Base-by-base conservation (phyloP, 2,113 vertebrate genomes). In the Manacus vitellinus region DNA sequence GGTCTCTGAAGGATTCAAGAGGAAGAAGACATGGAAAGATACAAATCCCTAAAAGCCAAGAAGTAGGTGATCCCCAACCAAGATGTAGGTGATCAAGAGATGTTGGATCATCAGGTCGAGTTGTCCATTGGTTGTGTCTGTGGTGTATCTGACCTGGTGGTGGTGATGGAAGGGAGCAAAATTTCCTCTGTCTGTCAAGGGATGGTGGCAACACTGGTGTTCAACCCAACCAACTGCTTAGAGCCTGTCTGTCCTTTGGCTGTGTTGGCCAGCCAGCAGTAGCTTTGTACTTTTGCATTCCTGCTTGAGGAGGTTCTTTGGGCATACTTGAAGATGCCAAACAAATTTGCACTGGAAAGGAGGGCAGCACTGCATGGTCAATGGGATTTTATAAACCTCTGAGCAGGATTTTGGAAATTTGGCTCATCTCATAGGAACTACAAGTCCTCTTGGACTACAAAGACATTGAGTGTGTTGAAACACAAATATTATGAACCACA, bases 91-190 rank as follows among this genome's bases (percentile, higher is more conserved):
- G 51, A 30, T 54, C 49, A 54, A 70, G 39, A 65, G 28, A 21
- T 46, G 37, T 22, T 33, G 43, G 15, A n/a, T 16, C 2, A 0
- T 30, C 39, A 49, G 22, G 39, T 43, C 0, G 0, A 86, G 23
- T 17, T 54, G 19, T 39, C 27, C 8, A 2, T 23, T 35, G 44
- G 9, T 37, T n/a, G 15, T 14, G 46, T 27, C 27, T 44, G 37
- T 35, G 47, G 33, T 77, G 28, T 72, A 55, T 49, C 10, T 12
- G 7, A 10, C 0, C 0, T 49, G 28, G 31, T 4, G 21, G 6
- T 62, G 72, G 24, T 39, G 58, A n/a, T 15, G 21, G 65, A 71
- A 70, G 39, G 8, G 31, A 14, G 31, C 25, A 56, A 18, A 54
- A 25, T 44, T 66, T 72, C 33, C 41, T 76, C 31, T 39, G 22